Conservation (phyloP, 2,888 invertebrate species). For the Drosophila pullipes region DNA sequence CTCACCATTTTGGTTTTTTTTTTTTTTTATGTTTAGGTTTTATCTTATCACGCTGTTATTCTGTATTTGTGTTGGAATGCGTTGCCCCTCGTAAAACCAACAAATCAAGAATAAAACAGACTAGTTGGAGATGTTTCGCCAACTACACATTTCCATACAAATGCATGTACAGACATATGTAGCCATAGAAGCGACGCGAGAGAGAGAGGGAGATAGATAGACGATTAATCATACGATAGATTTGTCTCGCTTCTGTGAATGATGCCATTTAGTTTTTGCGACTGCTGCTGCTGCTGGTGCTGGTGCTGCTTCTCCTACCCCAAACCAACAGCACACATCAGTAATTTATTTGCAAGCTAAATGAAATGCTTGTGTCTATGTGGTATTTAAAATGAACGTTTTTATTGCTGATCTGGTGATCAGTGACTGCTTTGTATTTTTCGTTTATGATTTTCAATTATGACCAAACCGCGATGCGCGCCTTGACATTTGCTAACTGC, state of each 20-base stretch:
- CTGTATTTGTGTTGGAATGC: conserved; percentile 50
- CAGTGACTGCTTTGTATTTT: conserved; percentile 18
- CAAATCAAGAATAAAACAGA: conserved; percentile 48
- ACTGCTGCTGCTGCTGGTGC: conserved; percentile 14
- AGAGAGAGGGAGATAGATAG: conserved; percentile 14
- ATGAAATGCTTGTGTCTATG: conserved; percentile 14
- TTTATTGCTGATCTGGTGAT: conserved; percentile 27
- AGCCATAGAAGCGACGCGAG: neutral
- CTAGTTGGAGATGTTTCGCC: conserved; percentile 35
- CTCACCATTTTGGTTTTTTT: neutral
- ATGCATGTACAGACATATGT: conserved; percentile 1
- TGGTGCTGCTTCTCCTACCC: conserved; percentile 1
- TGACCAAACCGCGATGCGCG: conserved; percentile 3
- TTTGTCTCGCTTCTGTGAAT: conserved; percentile 49
- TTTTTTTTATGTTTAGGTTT: neutral
- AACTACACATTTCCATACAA: conserved; percentile 10
- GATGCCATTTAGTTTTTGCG: conserved; percentile 31
- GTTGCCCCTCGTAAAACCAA: conserved; percentile 33
- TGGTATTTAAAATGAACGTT: conserved; percentile 30
- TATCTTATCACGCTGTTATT: conserved; percentile 21
- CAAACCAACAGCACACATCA: conserved; percentile 6
- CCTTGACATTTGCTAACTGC: conserved; percentile 54
- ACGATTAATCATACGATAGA: conserved; percentile 29
- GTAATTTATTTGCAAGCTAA: conserved; percentile 30
- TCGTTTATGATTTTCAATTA: conserved; percentile 28